Base-by-base conservation (phyloP, 2,888 invertebrate genomes). In the Choristoneura rosaceana region DNA sequence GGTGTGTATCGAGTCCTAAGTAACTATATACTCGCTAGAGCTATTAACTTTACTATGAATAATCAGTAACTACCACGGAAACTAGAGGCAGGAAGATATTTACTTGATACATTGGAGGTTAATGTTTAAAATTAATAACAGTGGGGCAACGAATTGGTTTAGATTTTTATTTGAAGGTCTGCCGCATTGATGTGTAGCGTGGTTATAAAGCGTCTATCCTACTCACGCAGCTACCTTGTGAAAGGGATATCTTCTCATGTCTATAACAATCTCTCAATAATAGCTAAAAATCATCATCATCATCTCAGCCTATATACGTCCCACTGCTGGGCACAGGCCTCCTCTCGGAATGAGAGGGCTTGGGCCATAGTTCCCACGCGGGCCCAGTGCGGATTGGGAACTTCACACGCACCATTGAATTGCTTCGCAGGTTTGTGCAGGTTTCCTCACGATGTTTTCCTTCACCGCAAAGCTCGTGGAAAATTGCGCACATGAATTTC, bases 151-250 rank as follows among this genome's bases (percentile, higher is more conserved):
- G 82, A 83, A 86, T 86, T 86, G 86, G 84, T 77, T 82, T 83
- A 88, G 89, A 89, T 90, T 87, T 86, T 85, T 89, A 89, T 70
- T 87, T 89, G 90, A 92, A 91, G 92, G 90, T 63, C 89, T 89
- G 87, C 25, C 55, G 25, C 25, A 12, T 17, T 55, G 25, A 9
- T 4, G 5, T 52, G 4, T 52, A 9, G 9, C 50, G 15, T 17
- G 50, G 15, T 15, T 15, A 15, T 47, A 47, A n/a, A 25, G 14
- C 17, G 8, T 59, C 14, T 59, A 14, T 59, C 34, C 4, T 8
- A n/a, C 38, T 59, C 59, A n/a, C n/a, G 9, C 34, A 55, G 25
- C 25, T 17, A 52, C 2, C 4, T 47, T 47, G n/a, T 43, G 4
- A 52, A 15, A 52, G 50, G 50, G 12, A 45, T 45, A 45, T 45